Percentiles rank a stretch among this genome's conserved stretches.
Conservation (phyloP, 2,888 invertebrate genomes). For the Torymus tubicola region DNA sequence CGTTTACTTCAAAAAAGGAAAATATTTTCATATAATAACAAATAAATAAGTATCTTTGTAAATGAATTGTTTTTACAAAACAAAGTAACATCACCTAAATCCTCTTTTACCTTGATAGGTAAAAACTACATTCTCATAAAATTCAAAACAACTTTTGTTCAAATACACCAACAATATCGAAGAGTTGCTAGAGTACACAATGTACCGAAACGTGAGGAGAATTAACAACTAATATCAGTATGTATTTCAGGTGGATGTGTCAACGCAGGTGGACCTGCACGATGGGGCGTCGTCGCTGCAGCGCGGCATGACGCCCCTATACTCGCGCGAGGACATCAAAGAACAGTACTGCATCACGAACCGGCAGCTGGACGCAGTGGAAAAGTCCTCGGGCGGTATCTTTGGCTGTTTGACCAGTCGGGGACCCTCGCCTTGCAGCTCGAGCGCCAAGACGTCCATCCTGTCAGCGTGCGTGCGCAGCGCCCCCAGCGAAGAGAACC, state of each 20-base stretch:
- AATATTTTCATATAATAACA: too few relatives aligned
- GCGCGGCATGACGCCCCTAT: constrained; percentile 80
- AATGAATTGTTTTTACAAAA: too few relatives aligned
- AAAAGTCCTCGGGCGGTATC: constrained; percentile 82
- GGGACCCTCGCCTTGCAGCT: constrained; percentile 82
- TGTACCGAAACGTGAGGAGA: too few relatives aligned
- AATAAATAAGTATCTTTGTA: too few relatives aligned
- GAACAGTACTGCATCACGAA: constrained; percentile 97
- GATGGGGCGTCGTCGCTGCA: constrained; percentile 72
- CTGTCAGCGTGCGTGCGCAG: constrained; percentile 92
- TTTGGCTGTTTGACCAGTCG: constrained; percentile 91
- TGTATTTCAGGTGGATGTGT: constrained; percentile 73
- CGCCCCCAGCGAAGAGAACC: constrained; percentile 92
- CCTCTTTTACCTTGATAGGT: too few relatives aligned
- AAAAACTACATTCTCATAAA: too few relatives aligned
- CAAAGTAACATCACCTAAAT: too few relatives aligned
- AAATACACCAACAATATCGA: too few relatives aligned
- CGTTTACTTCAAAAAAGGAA: too few relatives aligned
- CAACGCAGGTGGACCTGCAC: constrained; percentile 75
- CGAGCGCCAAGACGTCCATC: constrained; percentile 81
- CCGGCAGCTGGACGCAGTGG: constrained; percentile 90
- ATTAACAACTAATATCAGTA: too few relatives aligned
- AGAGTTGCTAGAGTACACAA: too few relatives aligned
- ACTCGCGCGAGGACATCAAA: constrained; percentile 92
- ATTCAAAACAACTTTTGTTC: too few relatives aligned